Evolutionary conservation across 92 coral and sea anemone species (phyloP).

Genomic region (Porites cylindrica): DNA sequence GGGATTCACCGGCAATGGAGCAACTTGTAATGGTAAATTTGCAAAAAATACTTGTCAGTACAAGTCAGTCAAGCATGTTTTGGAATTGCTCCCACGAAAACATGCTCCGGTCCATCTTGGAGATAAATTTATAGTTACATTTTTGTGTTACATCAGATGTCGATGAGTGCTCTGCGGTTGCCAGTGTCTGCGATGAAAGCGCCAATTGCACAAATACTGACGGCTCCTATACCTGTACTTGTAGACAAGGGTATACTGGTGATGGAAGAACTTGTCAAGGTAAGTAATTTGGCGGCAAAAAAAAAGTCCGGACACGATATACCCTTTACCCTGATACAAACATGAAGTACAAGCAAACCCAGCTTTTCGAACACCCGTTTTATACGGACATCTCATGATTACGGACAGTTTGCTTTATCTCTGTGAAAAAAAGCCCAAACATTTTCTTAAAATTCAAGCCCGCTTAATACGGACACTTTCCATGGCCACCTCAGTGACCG

Average conservation of each 20-base stretch:
- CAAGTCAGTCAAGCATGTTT: not conserved
- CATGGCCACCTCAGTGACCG: too few species aligned
- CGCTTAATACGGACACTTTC: too few species aligned
- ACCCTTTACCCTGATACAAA: not conserved
- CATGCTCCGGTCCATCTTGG: too few species aligned
- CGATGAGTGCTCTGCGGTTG: slow-evolving; percentile 53
- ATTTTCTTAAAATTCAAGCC: too few species aligned
- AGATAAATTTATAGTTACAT: too few species aligned
- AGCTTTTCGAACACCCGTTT: too few species aligned
- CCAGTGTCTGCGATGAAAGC: slow-evolving; percentile 50
- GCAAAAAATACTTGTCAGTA: not conserved
- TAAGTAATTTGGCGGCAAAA: not conserved
- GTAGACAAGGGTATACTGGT: slow-evolving; percentile 68
- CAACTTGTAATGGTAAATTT: slow-evolving; percentile 54
- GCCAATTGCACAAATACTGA: slow-evolving; percentile 57
- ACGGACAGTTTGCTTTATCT: too few species aligned
- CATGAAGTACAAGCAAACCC: not conserved
- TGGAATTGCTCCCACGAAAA: not conserved
- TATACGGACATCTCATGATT: too few species aligned
- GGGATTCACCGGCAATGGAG: slow-evolving; percentile 63
- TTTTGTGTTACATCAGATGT: not conserved
- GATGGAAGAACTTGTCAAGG: slow-evolving; percentile 28
- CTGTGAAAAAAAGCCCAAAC: too few species aligned
- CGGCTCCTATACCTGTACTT: slow-evolving; percentile 78
- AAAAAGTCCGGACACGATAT: not conserved